These are phyloP conservation scores for Empidonax traillii DNA, from an alignment of 2,113 vertebrate genomes.

Conservation along the genomic window DNA sequence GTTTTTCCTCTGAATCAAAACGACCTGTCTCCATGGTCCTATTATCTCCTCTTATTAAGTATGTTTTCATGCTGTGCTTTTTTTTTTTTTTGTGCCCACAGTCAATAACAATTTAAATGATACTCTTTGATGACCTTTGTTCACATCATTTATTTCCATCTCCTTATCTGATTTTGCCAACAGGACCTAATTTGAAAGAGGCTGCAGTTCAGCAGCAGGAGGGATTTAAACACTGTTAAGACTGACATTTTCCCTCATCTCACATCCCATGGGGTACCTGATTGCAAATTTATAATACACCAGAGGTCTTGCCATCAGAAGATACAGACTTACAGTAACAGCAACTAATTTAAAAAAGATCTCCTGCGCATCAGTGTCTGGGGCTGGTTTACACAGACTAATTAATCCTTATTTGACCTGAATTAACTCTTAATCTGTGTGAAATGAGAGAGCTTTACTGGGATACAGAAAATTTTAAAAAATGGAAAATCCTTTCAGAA, in stretches of 20 bases:
- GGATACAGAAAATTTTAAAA: conserved; percentile 37
- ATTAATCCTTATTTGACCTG: conserved; percentile 76
- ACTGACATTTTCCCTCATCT: conserved; percentile 72
- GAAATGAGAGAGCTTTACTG: conserved; percentile 64
- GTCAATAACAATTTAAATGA: conserved; percentile 69
- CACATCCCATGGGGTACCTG: conserved; percentile 61
- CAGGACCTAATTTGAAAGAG: conserved; percentile 68
- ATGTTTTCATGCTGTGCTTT: conserved; percentile 48
- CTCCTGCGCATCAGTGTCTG: conserved; percentile 56
- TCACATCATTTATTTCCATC: conserved; percentile 61
- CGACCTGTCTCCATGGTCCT: not conserved
- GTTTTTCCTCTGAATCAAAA: not conserved
- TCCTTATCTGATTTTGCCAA: conserved; percentile 69
- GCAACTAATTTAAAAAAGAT: conserved; percentile 66
- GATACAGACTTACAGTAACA: conserved; percentile 60
- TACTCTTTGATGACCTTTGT: conserved; percentile 54
- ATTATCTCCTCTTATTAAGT: conserved; percentile 57
- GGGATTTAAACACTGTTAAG: conserved; percentile 67
- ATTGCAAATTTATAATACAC: conserved; percentile 64
- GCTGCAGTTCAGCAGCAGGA: conserved; percentile 60
- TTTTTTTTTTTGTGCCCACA: conserved; percentile 12
- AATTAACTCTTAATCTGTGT: conserved; percentile 72
- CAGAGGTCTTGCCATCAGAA: conserved; percentile 61
- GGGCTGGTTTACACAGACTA: conserved; percentile 66
- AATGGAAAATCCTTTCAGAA: conserved; percentile 20